Conservation (phyloP, 2,113 vertebrate species). For the Sylvietta virens region DNA sequence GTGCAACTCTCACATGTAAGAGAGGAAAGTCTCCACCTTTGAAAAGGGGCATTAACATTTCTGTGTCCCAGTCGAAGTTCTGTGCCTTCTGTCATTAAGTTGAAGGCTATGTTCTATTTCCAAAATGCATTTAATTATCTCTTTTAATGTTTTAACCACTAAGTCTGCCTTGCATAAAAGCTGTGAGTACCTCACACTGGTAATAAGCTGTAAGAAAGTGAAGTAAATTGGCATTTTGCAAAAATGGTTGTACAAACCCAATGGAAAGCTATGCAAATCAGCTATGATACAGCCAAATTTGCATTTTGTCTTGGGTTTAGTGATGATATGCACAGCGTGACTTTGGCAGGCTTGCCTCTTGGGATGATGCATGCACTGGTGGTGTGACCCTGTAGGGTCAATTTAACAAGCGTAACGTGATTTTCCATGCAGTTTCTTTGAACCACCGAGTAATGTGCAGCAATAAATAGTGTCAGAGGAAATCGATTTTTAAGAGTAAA, state of each 20-base stretch:
- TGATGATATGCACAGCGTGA: slow-evolving; percentile 55
- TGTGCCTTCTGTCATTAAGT: not conserved
- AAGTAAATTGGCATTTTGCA: slow-evolving; percentile 67
- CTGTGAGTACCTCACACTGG: slow-evolving; percentile 55
- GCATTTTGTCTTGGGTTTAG: slow-evolving; percentile 58
- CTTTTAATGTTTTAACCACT: slow-evolving; percentile 58
- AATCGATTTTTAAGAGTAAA: slow-evolving; percentile 65
- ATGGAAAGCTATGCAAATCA: slow-evolving; percentile 62
- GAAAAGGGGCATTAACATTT: not conserved
- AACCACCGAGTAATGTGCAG: slow-evolving; percentile 7
- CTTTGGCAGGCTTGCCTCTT: slow-evolving; percentile 52
- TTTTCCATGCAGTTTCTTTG: slow-evolving; percentile 62
- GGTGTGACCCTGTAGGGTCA: slow-evolving; percentile 47
- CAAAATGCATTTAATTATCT: slow-evolving; percentile 33
- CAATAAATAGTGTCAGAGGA: slow-evolving; percentile 57
- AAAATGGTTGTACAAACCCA: slow-evolving; percentile 38
- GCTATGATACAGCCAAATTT: slow-evolving; percentile 49
- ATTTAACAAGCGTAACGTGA: slow-evolving; percentile 50
- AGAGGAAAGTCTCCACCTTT: not conserved
- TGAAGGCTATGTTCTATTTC: not conserved
- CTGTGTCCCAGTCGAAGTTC: slow-evolving; percentile 2
- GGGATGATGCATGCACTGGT: slow-evolving; percentile 30
- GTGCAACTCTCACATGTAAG: not conserved
- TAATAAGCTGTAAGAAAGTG: slow-evolving; percentile 61
- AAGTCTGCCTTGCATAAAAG: slow-evolving; percentile 51